Base-by-base conservation (phyloP, 2,888 invertebrate species). In the Ecliptopera silaceata region DNA sequence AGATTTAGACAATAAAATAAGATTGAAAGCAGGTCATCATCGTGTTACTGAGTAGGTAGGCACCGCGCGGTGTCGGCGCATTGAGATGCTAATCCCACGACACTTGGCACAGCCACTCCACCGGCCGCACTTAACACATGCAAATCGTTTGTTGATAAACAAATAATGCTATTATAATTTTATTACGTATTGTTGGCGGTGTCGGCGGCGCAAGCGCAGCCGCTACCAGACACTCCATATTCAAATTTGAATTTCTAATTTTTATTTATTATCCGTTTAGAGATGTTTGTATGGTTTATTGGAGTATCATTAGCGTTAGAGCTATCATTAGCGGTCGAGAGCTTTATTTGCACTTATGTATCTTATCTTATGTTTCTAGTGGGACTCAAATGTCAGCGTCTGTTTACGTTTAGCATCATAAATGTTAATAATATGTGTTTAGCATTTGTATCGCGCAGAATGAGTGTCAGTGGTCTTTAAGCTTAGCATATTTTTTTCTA, bases 131-230 rank as follows among this genome's bases (percentile, higher is more conserved):
- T 83, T 83, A 81, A 81, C 86, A 86, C 85, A 89, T 89, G 88
- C 88, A 83, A 88, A 89, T 88, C 79, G 75, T 74, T 80, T 84
- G 86, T 88, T 85, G 84, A 86, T 86, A 86, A 84, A 86, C 88
- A 86, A 88, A 87, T 86, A 86, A 84, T 84, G 77, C 75, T 71
- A 84, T 88, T 86, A 88, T 86, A 77, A 84, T 84, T 82, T 86
- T 86, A 88, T 88, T 80, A 77, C 78, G 74, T 77, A 86, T 86
- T 86, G 87, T 88, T 66, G 57, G 32, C 60, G 71, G 74, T 66
- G 82, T 79, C 84, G 77, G 66, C 80, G 26, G 26, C 26, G 26
- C 26, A 26, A 1, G 26, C 45, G 31, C 22, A 8, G 12, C 8
- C 42, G 12, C 42, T 73, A 71, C 74, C 62, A 72, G 63, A 67